Base-by-base conservation (phyloP, 2,797 vertebrate species). In the Euphonia xanthogaster region DNA sequence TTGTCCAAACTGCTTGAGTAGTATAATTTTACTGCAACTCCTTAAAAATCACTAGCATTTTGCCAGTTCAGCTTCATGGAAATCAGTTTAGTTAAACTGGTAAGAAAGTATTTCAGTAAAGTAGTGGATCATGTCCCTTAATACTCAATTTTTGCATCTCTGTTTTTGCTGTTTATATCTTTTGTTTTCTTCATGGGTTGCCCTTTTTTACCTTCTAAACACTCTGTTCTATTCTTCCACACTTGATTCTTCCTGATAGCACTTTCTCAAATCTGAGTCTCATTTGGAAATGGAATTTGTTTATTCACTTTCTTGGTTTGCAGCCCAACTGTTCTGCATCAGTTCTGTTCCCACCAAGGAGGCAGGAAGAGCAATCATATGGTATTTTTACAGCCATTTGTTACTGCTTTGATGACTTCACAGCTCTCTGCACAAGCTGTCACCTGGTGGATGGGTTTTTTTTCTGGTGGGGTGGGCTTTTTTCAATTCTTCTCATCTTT, bases 301-400 rank as follows among this genome's bases (percentile, higher is more conserved):
- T 98, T 97, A 96, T 95, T 95, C 93, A 31, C 90, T 97, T 96
- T 95, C 95, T 97, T 98, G 98, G 97, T 96, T 96, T 96, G 76
- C 86, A 97, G 97, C 97, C 98, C 97, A 97, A 65, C 94, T 74
- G 67, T 92, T 97, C 95, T 96, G 92, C 84, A 96, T 83, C 91
- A 70, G 79, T 97, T 98, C 96, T 97, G 94, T 88, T 97, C 90
- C 94, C 91, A 90, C 83, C 71, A 83, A 97, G 94, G 71, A 89
- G 85, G 90, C 88, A 96, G 96, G 96, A 98, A 97, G 94, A 88
- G 82, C 75, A 97, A 60, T 97, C 75, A 62, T 76, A 88, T 93
- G 97, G 96, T 92, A 97, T 97, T 98, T 97, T 97, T 80, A 89
- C 87, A 98, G 79, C 86, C 97, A 97, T 98, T 98, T 98, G 97